Evolutionary conservation across 2,888 invertebrate species (phyloP), one percentile per base, ranked within the genome.

Genomic region (Apodemia hepburni): DNA sequence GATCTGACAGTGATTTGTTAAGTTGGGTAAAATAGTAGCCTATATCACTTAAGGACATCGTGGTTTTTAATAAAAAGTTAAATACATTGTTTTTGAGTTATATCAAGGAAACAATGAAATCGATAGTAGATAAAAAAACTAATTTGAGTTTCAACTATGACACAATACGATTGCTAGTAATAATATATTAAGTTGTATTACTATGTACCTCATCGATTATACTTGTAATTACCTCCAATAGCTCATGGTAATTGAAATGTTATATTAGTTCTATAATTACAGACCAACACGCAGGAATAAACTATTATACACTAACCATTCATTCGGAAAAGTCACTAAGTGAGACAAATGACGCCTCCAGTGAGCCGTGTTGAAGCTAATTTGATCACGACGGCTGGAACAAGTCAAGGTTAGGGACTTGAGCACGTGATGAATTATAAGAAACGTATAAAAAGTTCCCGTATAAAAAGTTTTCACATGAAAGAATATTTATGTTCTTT

Each of bases 321-420:
- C 49, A 49, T 49, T 49, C n/a, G 17, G 18, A 49, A 49, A 49
- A 71, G 68, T 70, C 49, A n/a, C 49, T 49, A 49, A 49, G 49
- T 49, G 49, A 49, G 49, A 49, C 49, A 71, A 77, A 78, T 72
- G 73, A 73, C 60, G 66, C 67, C 42, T 61, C 60, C 54, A 66
- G 59, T 73, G 65, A 70, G 72, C 74, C 71, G 68, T 68, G 70
- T 69, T 72, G 69, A 59, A 66, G 68, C 69, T 74, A 69, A 74
- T 73, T 79, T 76, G 71, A 71, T 68, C 70, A 71, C 69, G 49
- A 49, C n/a, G 17, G 58, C 33, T 15, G 29, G 15, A 33, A 33
- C 33, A 33, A 17, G 22, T 35, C 49, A 49, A 49, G 49, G 49
- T 17, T 49, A 9, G 9, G 8, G 33, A 49, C 49, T 49, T 49